phyloP scores from a whole-genome alignment of 1,140 invertebrate species.

The Drosophila sulfurigaster region DNA sequence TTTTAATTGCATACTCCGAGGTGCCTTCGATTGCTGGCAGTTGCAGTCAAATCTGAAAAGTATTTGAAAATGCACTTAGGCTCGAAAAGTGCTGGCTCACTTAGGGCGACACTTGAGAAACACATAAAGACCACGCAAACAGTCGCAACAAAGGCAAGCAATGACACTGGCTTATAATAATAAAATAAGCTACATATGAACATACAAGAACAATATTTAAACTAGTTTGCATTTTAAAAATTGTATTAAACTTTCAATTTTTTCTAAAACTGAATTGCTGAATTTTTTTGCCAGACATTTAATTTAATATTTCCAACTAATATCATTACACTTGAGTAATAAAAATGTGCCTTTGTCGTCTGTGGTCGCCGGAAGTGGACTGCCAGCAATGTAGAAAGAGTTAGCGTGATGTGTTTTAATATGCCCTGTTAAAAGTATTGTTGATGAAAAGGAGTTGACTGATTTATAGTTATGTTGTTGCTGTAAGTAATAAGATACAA shows the following conservation, averaged over 20 bases:
- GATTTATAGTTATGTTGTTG: neutral
- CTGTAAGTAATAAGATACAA: neutral
- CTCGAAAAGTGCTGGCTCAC: constrained; percentile 1
- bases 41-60: constrained; percentile 20
- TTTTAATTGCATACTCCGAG: constrained; percentile 63
- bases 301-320: constrained; percentile 30
- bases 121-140: constrained; percentile 7
- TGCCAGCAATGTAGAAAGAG: constrained; percentile 8
- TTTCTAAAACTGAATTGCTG: too few relatives aligned
- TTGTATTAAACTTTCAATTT: neutral
- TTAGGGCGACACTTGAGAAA: constrained; percentile 21
- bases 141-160: constrained; percentile 40
- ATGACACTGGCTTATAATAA: constrained; percentile 12
- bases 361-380: constrained; percentile 50
- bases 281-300: neutral
- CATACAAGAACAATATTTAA: too few relatives aligned
- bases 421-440: neutral
- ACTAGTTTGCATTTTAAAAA: neutral
- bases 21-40: constrained; percentile 40
- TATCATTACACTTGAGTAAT: constrained; percentile 19
- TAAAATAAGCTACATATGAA: too few relatives aligned
- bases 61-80: constrained; percentile 68
- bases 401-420: constrained; percentile 54
- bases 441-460: too few relatives aligned
- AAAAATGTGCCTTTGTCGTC: constrained; percentile 53